A percentile compares a stretch with the other conserved stretches of the same genome.
These are phyloP conservation scores for Myotis daubentonii DNA, from an alignment of 2,797 vertebrate species.

Conservation along the genomic window DNA sequence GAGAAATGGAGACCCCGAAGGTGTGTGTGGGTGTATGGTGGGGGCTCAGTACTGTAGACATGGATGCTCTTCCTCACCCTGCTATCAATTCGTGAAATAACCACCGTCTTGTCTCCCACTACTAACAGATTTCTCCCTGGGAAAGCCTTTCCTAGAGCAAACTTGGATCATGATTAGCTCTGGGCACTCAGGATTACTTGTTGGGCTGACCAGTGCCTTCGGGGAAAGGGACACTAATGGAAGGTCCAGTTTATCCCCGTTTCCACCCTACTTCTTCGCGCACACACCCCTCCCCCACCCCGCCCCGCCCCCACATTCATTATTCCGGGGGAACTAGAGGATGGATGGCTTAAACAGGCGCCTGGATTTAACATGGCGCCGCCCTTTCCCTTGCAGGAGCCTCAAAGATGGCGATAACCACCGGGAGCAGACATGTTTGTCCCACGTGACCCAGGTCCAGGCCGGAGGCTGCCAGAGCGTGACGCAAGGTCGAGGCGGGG, in stretches of 20 bases:
- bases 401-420: conserved; percentile 1
- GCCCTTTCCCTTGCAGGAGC: not conserved
- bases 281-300: not conserved
- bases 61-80: too few relatives aligned
- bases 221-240: not conserved
- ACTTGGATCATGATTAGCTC: not conserved
- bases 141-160: not conserved
- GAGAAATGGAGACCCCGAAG: not conserved
- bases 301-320: not conserved
- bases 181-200: not conserved
- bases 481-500: conserved; percentile 48
- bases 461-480: not conserved
- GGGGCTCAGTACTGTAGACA: not conserved
- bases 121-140: not conserved
- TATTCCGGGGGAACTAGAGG: not conserved
- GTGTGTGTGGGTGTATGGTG: too few relatives aligned
- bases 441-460: not conserved
- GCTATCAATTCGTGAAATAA: not conserved
- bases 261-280: not conserved
- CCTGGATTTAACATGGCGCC: conserved; percentile 56
- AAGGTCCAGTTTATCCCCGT: not conserved
- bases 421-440: not conserved
- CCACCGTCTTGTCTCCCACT: not conserved
- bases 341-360: not conserved
- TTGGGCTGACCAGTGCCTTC: not conserved